Conservation (phyloP, 2,113 vertebrate species). For the Spilogale gracilis region DNA sequence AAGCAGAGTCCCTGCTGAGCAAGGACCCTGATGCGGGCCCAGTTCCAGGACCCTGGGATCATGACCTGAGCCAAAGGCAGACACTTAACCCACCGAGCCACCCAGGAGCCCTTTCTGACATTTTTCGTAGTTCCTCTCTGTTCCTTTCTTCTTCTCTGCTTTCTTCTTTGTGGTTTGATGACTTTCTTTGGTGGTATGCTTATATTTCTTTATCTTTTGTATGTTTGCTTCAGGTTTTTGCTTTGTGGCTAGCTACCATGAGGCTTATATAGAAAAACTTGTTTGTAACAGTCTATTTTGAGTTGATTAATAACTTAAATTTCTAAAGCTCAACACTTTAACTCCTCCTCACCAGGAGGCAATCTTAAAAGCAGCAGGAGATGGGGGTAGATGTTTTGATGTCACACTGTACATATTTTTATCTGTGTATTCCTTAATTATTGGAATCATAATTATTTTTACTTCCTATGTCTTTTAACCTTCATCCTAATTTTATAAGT, state of each 20-base stretch:
- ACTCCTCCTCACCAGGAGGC: not conserved
- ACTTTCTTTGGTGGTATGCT: not conserved
- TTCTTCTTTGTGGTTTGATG: not conserved
- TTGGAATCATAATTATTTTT: not conserved
- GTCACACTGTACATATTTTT: not conserved
- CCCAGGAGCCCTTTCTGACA: too few relatives aligned
- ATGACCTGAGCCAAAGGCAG: too few relatives aligned
- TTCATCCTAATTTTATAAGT: not conserved
- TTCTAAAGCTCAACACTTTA: not conserved
- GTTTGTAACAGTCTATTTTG: not conserved
- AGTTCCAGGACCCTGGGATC: too few relatives aligned
- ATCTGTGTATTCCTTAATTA: not conserved
- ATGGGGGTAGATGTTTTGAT: not conserved
- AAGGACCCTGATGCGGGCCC: too few relatives aligned
- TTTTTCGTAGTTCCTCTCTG: not conserved
- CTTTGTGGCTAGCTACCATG: not conserved
- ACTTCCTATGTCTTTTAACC: not conserved
- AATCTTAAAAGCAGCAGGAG: too few relatives aligned
- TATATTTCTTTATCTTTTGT: not conserved
- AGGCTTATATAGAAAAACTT: not conserved
- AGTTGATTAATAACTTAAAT: not conserved
- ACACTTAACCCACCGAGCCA: too few relatives aligned
- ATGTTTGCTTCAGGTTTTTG: not conserved
- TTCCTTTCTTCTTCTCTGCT: not conserved
- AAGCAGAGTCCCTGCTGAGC: too few relatives aligned